A percentile compares a stretch with the other conserved stretches of the same genome.
Conservation (phyloP, 2,797 vertebrate genomes). For the Lophius americanus region DNA sequence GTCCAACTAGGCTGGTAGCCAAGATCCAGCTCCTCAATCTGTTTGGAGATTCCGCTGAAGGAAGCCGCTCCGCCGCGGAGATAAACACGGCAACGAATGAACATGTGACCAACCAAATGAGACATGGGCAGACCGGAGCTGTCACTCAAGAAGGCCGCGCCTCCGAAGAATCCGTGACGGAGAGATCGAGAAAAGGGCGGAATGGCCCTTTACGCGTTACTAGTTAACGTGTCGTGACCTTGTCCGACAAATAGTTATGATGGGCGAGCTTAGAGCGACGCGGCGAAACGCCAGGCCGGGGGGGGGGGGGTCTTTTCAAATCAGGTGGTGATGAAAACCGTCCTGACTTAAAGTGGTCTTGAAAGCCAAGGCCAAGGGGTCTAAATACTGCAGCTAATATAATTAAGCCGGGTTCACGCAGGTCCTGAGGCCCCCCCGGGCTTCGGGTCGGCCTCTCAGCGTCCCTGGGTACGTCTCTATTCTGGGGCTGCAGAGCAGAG, state of each 20-base stretch:
- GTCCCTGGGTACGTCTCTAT: constrained; percentile 58
- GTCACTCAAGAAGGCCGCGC: constrained; percentile 54
- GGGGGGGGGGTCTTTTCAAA: constrained; percentile 44
- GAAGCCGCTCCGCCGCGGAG: constrained; percentile 21
- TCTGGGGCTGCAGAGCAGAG: constrained; percentile 50
- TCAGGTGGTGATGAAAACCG: constrained; percentile 74
- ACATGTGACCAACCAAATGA: constrained; percentile 51
- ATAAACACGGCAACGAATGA: constrained; percentile 14
- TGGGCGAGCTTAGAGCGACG: constrained; percentile 55
- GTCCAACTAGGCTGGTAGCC: constrained; percentile 56
- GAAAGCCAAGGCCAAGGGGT: constrained; percentile 71
- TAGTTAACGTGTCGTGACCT: constrained; percentile 63
- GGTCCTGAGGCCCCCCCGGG: constrained; percentile 62
- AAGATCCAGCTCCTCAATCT: constrained; percentile 28
- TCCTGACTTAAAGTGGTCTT: constrained; percentile 69
- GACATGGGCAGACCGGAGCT: constrained; percentile 27
- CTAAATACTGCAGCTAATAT: constrained; percentile 73
- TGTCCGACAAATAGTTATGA: constrained; percentile 72
- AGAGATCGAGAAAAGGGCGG: constrained; percentile 41
- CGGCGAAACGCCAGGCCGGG: constrained; percentile 46
- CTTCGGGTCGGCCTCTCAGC: constrained; percentile 59
- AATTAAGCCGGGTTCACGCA: constrained; percentile 71
- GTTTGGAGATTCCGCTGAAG: constrained; percentile 22
- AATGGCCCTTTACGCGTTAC: constrained; percentile 32
- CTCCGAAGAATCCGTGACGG: constrained; percentile 49